phyloP scores from a whole-genome alignment of 2,113 vertebrate species.

The Pteropus alecto region DNA sequence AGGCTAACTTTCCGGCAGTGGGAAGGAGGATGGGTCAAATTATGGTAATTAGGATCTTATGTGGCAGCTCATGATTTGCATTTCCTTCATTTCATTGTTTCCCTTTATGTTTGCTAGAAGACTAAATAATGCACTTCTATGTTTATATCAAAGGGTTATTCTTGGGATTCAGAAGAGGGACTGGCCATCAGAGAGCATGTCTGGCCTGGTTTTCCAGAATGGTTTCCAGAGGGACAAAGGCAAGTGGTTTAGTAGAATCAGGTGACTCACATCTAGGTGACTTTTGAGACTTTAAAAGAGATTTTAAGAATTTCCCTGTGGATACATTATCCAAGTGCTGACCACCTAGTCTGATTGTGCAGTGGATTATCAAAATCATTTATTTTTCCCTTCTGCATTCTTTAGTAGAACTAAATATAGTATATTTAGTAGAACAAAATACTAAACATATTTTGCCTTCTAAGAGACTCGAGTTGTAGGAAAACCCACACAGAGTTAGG shows the following conservation, averaged over 20 bases:
- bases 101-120: constrained; percentile 52
- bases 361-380: constrained; percentile 36
- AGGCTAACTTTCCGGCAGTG: constrained; percentile 65
- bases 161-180: constrained; percentile 62
- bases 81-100: constrained; percentile 72
- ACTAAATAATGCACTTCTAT: constrained; percentile 73
- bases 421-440: not conserved
- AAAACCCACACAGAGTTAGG: constrained; percentile 1
- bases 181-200: not conserved
- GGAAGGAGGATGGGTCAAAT: constrained; percentile 64
- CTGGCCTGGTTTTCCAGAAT: constrained; percentile 17
- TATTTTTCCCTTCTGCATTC: constrained; percentile 3
- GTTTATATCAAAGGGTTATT: constrained; percentile 65
- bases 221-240: constrained; percentile 31
- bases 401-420: too few relatives aligned
- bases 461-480: not conserved
- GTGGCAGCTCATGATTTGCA: constrained; percentile 67
- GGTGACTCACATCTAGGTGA: constrained; percentile 1
- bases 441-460: constrained; percentile 4
- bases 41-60: constrained; percentile 74
- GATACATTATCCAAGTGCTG: not conserved
- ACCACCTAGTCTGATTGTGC: not conserved
- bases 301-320: constrained; percentile 18
- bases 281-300: constrained; percentile 32
- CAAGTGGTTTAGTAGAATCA: constrained; percentile 49